Evolutionary conservation across 30 jellyfish, hydroid and myxozoan genomes (phyloP).

Genomic region (Hydractinia echinata): DNA sequence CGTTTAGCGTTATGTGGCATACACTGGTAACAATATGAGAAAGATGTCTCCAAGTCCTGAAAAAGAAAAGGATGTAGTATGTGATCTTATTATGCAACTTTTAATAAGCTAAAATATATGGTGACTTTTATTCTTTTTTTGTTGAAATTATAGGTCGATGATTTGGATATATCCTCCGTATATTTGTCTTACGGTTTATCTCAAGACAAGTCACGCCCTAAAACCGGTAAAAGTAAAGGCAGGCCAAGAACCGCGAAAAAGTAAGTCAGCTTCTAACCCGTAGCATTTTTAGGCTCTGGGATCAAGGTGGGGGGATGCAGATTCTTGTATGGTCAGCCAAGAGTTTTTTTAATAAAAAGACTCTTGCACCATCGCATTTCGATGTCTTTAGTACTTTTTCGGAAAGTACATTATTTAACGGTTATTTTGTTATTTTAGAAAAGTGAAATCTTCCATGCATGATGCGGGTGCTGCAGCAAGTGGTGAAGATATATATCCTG

Average conservation of each 20-base stretch:
- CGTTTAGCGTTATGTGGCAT: conserved; percentile 77
- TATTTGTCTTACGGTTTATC: conserved; percentile 57
- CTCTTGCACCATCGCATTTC: no score
- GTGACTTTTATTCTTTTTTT: neutral
- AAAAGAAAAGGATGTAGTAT: conserved; percentile 45
- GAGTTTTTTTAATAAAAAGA: no score
- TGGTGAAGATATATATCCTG: conserved; percentile 1
- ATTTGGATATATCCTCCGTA: conserved; percentile 64
- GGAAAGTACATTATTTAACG: neutral
- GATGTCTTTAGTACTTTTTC: neutral
- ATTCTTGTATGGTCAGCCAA: no score
- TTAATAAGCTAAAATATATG: neutral
- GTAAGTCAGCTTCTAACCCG: conserved; percentile 12
- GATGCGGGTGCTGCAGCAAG: neutral
- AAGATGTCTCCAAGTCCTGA: conserved; percentile 80
- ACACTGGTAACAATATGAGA: conserved; percentile 95
- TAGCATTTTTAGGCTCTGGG: no score
- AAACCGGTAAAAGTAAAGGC: conserved; percentile 56
- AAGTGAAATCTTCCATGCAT: neutral
- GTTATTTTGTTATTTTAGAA: neutral
- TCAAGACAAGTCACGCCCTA: conserved; percentile 52
- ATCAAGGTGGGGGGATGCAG: no score
- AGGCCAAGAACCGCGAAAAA: conserved; percentile 90
- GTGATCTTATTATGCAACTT: neutral
- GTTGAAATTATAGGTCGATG: conserved; percentile 44